These are phyloP conservation scores for Pyrochroa serraticornis DNA, from an alignment of 2,888 invertebrate genomes.

Conservation along the genomic window DNA sequence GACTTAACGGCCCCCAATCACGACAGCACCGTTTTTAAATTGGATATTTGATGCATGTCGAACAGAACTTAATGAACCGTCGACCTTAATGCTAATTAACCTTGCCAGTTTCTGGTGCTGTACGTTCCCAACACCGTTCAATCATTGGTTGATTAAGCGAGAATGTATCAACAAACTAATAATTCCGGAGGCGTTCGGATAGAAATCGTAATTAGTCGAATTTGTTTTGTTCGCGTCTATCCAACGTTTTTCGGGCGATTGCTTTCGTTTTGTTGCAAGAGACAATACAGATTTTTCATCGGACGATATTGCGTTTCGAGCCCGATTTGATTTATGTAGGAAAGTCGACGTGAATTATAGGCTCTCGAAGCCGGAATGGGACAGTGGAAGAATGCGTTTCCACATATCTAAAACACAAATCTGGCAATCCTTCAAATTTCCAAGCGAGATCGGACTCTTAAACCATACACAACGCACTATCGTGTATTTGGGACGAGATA, in stretches of 20 bases:
- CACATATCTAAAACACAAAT: conserved; percentile 45
- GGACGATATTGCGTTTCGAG: conserved; percentile 28
- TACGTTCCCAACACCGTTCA: conserved; percentile 1
- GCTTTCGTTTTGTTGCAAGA: conserved; percentile 24
- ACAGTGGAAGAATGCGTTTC: conserved; percentile 40
- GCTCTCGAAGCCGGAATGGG: conserved; percentile 45
- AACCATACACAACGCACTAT: conserved; percentile 13
- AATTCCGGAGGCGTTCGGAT: conserved; percentile 7
- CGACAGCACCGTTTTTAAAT: conserved; percentile 20
- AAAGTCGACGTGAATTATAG: conserved; percentile 51
- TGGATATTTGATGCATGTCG: conserved; percentile 20
- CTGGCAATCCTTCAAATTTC: conserved; percentile 45
- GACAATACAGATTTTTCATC: conserved; percentile 32
- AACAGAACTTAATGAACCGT: conserved; percentile 21
- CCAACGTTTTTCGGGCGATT: conserved; percentile 26
- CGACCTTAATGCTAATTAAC: conserved; percentile 21
- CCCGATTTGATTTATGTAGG: conserved; percentile 45
- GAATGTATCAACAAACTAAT: conserved; percentile 6
- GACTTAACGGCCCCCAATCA: conserved; percentile 17
- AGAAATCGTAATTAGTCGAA: conserved; percentile 9
- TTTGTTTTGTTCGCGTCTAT: conserved; percentile 18
- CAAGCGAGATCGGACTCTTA: conserved; percentile 31
- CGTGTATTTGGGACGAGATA: conserved; percentile 28
- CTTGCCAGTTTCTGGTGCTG: conserved; percentile 4
- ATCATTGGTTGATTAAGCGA: conserved; percentile 10